Percentiles rank a stretch among this genome's conserved stretches.
phyloP scores from a whole-genome alignment of 2,113 vertebrate species.

The Todiramphus saurophagus region DNA sequence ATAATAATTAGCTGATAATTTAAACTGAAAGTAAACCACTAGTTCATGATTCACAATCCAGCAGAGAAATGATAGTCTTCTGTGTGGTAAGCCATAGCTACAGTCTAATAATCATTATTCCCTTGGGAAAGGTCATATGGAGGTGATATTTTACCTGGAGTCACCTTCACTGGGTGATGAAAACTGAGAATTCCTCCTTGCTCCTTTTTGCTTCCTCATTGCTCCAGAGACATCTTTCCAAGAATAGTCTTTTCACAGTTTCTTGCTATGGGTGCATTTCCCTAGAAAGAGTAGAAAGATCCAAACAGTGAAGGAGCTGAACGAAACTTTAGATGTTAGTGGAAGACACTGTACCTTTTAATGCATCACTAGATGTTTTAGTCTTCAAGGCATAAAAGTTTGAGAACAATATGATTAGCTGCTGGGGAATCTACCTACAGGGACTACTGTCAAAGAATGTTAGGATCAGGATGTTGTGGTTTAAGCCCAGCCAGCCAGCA shows the following conservation, averaged over 20 bases:
- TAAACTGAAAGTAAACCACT: conserved; percentile 1
- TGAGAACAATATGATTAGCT: background rate
- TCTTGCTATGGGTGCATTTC: background rate
- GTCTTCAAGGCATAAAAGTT: background rate
- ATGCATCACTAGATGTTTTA: background rate
- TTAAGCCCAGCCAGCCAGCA: too few relatives aligned
- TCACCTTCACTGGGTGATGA: background rate
- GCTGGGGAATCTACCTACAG: background rate
- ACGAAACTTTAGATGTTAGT: background rate
- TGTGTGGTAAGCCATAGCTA: background rate
- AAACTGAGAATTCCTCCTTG: background rate
- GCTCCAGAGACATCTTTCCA: background rate
- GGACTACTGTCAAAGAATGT: background rate
- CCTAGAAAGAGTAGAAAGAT: background rate
- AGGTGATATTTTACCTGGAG: background rate
- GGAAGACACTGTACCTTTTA: background rate
- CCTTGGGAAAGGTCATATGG: background rate
- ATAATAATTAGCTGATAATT: conserved; percentile 47
- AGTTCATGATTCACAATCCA: background rate
- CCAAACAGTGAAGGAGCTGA: background rate
- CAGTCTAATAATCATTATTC: background rate
- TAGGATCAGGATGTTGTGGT: background rate
- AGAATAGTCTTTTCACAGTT: background rate
- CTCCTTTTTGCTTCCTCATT: background rate
- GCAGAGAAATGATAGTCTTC: background rate